Percentiles rank a stretch among this genome's conserved stretches.
Evolutionary conservation across 1,140 invertebrate genomes (phyloP).

Genomic region (Orius insidiosus): DNA sequence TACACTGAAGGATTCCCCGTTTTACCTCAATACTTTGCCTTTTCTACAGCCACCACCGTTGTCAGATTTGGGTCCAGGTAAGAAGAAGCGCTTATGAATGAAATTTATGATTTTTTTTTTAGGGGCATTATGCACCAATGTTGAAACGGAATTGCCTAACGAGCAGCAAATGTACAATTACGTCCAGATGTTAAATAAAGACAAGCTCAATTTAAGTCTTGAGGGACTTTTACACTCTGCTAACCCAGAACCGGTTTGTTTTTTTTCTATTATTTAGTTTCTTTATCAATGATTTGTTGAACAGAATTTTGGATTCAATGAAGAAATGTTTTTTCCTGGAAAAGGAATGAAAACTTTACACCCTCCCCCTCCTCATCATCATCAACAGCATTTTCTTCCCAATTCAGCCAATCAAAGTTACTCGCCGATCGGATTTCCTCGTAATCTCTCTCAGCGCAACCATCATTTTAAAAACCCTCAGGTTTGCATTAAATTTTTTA

Average conservation of each 20-base stretch:
- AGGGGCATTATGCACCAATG: conserved; percentile 2
- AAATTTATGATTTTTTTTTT: neutral
- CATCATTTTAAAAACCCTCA: conserved; percentile 14
- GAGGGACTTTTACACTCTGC: conserved; percentile 14
- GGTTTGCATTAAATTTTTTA: neutral
- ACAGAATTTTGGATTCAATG: conserved; percentile 3
- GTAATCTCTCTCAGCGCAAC: conserved; percentile 12
- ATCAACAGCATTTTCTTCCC: neutral
- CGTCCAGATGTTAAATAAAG: conserved; percentile 17
- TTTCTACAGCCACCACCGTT: neutral
- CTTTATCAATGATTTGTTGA: neutral
- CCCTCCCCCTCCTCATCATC: neutral
- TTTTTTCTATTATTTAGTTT: neutral
- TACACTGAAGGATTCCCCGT: conserved; percentile 6
- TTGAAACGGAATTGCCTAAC: conserved; percentile 18
- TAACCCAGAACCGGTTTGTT: conserved; percentile 3
- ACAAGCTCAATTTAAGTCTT: conserved; percentile 14
- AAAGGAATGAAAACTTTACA: neutral
- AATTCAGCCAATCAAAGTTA: neutral
- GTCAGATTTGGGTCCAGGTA: conserved; percentile 7
- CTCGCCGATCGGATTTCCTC: conserved; percentile 13
- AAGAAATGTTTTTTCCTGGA: neutral
- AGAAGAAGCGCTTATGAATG: no score
- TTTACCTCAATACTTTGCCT: conserved; percentile 4
- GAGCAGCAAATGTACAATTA: conserved; percentile 21